Conservation (phyloP, 2,113 vertebrate genomes). For the Odocoileus virginianus region DNA sequence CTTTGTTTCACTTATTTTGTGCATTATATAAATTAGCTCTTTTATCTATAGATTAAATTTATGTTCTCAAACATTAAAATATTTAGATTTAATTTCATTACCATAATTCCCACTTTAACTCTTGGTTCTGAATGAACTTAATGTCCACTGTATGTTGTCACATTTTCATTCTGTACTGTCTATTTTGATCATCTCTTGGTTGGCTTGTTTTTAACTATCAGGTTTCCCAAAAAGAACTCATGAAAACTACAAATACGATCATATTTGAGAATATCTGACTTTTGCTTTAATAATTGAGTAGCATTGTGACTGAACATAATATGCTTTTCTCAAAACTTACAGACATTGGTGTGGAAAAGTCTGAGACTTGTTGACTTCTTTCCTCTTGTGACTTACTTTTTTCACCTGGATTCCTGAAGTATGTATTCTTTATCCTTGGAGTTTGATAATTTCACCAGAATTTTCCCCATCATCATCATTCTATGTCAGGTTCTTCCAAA, state of each 20-base stretch:
- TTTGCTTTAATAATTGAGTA: neutral
- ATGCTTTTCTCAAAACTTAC: neutral
- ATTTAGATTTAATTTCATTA: constrained; percentile 9
- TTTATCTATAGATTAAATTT: neutral
- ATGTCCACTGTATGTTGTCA: neutral
- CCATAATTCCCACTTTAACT: neutral
- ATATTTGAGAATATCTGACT: neutral
- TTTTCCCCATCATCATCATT: neutral
- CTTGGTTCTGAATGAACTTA: neutral
- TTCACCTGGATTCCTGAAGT: neutral
- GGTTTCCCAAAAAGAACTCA: neutral
- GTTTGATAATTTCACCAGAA: neutral
- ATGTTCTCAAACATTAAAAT: neutral
- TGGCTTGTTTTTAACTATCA: neutral
- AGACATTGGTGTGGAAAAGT: neutral
- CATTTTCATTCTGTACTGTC: neutral
- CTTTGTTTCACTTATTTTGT: neutral
- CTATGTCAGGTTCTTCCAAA: neutral
- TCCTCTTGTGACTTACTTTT: neutral
- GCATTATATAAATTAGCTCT: neutral
- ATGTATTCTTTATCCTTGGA: neutral
- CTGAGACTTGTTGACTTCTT: neutral
- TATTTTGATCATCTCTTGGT: neutral
- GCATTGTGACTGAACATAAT: neutral
- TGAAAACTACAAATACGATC: neutral